Base-by-base conservation (phyloP, 2,797 vertebrate species). In the Salarias fasciatus region DNA sequence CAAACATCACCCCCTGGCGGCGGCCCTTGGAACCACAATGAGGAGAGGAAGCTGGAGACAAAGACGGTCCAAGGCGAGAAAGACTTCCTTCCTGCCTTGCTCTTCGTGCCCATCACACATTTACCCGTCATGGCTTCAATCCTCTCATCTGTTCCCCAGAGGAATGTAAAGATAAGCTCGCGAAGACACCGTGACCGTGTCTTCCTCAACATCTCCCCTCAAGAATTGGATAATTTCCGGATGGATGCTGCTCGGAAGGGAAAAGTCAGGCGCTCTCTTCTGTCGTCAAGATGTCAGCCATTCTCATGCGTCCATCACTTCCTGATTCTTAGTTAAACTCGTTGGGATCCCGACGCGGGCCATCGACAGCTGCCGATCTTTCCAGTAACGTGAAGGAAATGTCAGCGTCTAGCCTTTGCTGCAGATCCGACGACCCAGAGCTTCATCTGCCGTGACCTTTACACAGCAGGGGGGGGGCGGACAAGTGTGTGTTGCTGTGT, bases 101-200 rank as follows among this genome's bases (percentile, higher is more conserved):
- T 65, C 42, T 58, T 69, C 61, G 60, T 72, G 61, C 54, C 63
- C 68, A 53, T 77, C 53, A 64, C 65, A 67, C 24, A 72, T 57
- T 80, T 60, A 62, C 72, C 52, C 30, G 48, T 79, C 57, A 51
- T 63, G 62, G 58, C 66, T 70, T 55, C 53, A 51, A 18, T 64
- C 59, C 58, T 51, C 62, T 53, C 49, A 43, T 63, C 38, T 58
- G 40, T 49, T 61, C 75, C 75, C 14, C n/a, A 73, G 53, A 72
- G 83, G 81, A 87, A 87, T 83, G 79, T 88, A 81, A 74, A 81
- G 72, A 77, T 60, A 53, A 69, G 70, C n/a, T 52, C 14, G 13
- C 55, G 76, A 79, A 75, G 69, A 77, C 59, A 12, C 69, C 46
- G 11, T 28, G 35, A 62, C 57, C 53, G 80, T 63, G 72, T 86